Conservation (phyloP, 2,113 vertebrate species). For the Pomatorhinus ruficollis region DNA sequence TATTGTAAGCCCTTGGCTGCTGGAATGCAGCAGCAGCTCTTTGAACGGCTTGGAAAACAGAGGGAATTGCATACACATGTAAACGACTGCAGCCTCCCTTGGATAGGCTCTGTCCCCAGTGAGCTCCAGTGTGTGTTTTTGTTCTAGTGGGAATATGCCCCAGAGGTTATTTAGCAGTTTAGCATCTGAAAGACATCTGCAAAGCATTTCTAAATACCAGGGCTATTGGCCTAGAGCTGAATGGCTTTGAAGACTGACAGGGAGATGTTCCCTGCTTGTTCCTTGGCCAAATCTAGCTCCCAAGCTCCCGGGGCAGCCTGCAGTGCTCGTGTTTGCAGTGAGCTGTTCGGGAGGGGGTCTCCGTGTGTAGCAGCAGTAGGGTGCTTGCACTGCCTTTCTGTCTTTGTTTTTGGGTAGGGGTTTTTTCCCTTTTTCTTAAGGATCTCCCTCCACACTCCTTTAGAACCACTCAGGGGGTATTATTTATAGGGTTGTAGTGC, state of each 20-base stretch:
- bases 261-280: not conserved
- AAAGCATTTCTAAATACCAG: not conserved
- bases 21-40: not conserved
- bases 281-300: not conserved
- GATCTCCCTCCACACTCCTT: not conserved
- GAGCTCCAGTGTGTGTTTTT: slow-evolving; percentile 36
- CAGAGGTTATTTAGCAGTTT: slow-evolving; percentile 63
- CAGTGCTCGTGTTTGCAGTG: not conserved
- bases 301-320: not conserved
- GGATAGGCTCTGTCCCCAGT: not conserved
- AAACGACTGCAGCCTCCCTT: not conserved
- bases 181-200: slow-evolving; percentile 43
- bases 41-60: not conserved
- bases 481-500: not conserved
- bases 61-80: not conserved
- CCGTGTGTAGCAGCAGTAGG: not conserved
- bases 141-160: slow-evolving; percentile 54
- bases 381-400: not conserved
- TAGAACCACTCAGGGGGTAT: not conserved
- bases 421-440: not conserved
- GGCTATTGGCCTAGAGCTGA: slow-evolving; percentile 28
- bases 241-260: not conserved
- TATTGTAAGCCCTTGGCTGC: slow-evolving; percentile 36
- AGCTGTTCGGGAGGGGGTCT: not conserved
- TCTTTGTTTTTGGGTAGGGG: not conserved